Conservation (phyloP, 2,113 vertebrate species). For the Syrmaticus mikado region DNA sequence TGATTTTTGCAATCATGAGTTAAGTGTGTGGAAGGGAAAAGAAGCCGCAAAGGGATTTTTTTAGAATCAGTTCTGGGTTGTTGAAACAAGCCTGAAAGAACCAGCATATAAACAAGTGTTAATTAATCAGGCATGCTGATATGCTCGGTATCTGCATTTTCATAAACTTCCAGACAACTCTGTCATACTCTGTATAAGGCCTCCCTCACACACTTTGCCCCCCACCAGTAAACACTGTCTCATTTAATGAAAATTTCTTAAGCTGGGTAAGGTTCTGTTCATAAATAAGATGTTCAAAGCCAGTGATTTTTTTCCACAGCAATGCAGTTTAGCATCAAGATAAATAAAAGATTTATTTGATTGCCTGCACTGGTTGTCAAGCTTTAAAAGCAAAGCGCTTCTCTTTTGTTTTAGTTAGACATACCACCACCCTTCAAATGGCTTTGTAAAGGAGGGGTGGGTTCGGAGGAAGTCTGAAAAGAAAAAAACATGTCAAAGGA, state of each 20-base stretch:
- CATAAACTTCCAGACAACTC: constrained; percentile 21
- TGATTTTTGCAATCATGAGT: constrained; percentile 59
- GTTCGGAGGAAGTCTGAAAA: not conserved
- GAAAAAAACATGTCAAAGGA: not conserved
- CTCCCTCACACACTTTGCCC: not conserved
- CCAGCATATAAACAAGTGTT: constrained; percentile 56
- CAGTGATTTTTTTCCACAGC: not conserved
- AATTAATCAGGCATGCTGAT: constrained; percentile 45
- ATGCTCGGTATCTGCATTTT: constrained; percentile 16
- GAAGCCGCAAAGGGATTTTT: constrained; percentile 23
- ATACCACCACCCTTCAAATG: not conserved
- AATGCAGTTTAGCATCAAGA: not conserved
- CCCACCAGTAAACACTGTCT: not conserved
- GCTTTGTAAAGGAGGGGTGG: not conserved
- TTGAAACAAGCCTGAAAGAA: constrained; percentile 43
- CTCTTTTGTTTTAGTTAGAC: not conserved
- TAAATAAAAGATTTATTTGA: not conserved
- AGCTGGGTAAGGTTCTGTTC: not conserved
- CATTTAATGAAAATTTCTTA: not conserved
- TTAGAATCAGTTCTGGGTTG: constrained; percentile 25
- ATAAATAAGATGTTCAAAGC: not conserved
- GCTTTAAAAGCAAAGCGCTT: not conserved
- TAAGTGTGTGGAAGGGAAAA: constrained; percentile 44
- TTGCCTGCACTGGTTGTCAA: not conserved
- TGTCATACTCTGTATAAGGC: not conserved